A percentile compares a stretch with the other conserved stretches of the same genome.
phyloP scores from a whole-genome alignment of 2,888 invertebrate genomes.

The Odontothrips loti region DNA sequence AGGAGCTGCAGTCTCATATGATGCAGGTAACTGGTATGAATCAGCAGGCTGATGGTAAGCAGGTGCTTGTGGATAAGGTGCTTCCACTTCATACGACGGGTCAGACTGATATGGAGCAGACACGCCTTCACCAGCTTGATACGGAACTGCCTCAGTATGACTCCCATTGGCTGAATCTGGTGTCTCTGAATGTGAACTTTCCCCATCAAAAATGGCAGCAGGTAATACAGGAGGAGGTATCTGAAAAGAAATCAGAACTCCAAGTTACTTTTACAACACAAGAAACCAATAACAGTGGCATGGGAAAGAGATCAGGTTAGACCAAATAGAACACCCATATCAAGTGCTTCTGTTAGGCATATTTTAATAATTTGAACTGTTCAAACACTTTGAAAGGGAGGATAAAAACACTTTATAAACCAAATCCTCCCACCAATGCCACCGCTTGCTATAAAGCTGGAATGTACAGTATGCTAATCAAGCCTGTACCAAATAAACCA shows the following conservation, averaged over 20 bases:
- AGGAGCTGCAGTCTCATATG: not conserved
- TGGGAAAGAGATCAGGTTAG: not conserved
- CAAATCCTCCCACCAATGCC: too few relatives aligned
- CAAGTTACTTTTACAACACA: not conserved
- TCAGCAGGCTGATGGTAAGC: not conserved
- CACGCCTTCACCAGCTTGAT: not conserved
- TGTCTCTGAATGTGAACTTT: not conserved
- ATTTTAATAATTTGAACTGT: too few relatives aligned
- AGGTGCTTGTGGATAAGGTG: not conserved
- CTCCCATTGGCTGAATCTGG: not conserved
- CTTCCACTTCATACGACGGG: not conserved
- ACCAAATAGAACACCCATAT: not conserved
- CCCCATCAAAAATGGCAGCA: not conserved
- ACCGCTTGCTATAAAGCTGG: too few relatives aligned
- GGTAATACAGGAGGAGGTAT: not conserved
- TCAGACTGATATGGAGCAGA: not conserved
- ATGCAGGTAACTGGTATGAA: not conserved
- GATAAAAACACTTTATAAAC: too few relatives aligned
- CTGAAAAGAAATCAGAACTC: not conserved
- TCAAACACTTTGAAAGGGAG: too few relatives aligned
- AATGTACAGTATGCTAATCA: too few relatives aligned
- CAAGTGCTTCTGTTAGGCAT: too few relatives aligned
- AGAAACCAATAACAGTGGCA: not conserved
- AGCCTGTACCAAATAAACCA: too few relatives aligned
- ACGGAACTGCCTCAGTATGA: not conserved